Evolutionary conservation across 2,797 vertebrate genomes (phyloP), one percentile per base, ranked within the genome.

Genomic region (Gastrophryne carolinensis): DNA sequence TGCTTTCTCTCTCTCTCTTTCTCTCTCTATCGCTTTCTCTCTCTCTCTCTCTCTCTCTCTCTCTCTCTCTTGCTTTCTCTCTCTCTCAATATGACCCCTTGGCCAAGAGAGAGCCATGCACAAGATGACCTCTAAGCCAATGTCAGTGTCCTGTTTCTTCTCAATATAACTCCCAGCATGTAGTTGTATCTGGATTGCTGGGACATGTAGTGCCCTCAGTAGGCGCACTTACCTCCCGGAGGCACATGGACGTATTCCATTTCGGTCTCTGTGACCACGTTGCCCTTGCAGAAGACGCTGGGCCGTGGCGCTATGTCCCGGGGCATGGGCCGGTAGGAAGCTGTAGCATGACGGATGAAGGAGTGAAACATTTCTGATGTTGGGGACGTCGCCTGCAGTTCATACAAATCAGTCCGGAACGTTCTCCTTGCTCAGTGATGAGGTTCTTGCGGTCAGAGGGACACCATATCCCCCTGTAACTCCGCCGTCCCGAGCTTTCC

Each of bases 151-250:
- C n/a, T n/a, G n/a, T n/a, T n/a, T n/a, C n/a, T n/a, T n/a, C n/a
- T n/a, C n/a, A n/a, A n/a, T n/a, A n/a, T n/a, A n/a, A n/a, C n/a
- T n/a, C n/a, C n/a, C n/a, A n/a, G n/a, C n/a, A n/a, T n/a, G n/a
- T n/a, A n/a, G n/a, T n/a, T n/a, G n/a, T n/a, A n/a, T n/a, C n/a
- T n/a, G 30, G 13, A 10, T 29, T 58, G 13, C 15, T 6, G 17
- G 4, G 15, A 10, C 12, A 21, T 19, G 5, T 21, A 4, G 13
- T 19, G 30, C 26, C 30, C 10, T 0, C 11, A 35, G 30, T 6
- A 1, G 8, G 56, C 32, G 0, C 5, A 62, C 95, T 95, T 95
- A 98, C 96, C 96, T 95, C 95, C 95, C 17, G 94, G 94, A 67
- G 83, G 90, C 72, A 93, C 86, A 54, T 94, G 93, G 50, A 89